phyloP scores from a whole-genome alignment of 1,140 invertebrate species.

The Monochamus saltuarius region DNA sequence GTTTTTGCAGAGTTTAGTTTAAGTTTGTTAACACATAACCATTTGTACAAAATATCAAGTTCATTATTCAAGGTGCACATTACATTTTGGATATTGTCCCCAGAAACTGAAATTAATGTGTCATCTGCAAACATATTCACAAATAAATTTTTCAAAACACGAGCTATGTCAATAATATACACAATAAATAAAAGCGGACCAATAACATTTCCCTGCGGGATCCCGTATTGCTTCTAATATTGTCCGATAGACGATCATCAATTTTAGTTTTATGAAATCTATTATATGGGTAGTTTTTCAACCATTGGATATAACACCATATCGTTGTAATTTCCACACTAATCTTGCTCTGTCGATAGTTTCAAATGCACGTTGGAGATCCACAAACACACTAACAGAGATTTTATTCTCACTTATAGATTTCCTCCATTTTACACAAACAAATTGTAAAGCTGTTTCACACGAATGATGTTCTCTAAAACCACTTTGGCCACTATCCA shows the following conservation, averaged over 20 bases:
- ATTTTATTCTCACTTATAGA: background rate
- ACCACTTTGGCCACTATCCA: background rate
- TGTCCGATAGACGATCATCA: background rate
- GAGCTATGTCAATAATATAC: too few relatives aligned
- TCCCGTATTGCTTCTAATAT: background rate
- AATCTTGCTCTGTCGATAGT: background rate
- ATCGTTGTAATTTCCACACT: background rate
- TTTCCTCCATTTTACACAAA: background rate
- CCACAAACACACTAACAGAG: background rate
- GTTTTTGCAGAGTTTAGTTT: too few relatives aligned
- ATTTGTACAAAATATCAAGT: too few relatives aligned
- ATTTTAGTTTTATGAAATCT: background rate
- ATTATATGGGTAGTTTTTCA: background rate
- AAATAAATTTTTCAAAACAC: too few relatives aligned
- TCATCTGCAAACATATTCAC: too few relatives aligned
- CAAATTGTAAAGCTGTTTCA: constrained; percentile 8
- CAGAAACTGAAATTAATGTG: too few relatives aligned
- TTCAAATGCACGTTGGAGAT: background rate
- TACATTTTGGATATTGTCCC: too few relatives aligned
- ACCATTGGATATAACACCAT: background rate
- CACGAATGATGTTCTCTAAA: constrained; percentile 1
- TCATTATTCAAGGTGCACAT: too few relatives aligned
- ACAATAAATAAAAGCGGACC: too few relatives aligned
- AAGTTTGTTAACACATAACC: too few relatives aligned
- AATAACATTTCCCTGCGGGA: too few relatives aligned